Percentiles rank a stretch among this genome's conserved stretches.
These are phyloP conservation scores for Porphyrio hochstetteri DNA, from an alignment of 2,113 vertebrate species.

Conservation along the genomic window DNA sequence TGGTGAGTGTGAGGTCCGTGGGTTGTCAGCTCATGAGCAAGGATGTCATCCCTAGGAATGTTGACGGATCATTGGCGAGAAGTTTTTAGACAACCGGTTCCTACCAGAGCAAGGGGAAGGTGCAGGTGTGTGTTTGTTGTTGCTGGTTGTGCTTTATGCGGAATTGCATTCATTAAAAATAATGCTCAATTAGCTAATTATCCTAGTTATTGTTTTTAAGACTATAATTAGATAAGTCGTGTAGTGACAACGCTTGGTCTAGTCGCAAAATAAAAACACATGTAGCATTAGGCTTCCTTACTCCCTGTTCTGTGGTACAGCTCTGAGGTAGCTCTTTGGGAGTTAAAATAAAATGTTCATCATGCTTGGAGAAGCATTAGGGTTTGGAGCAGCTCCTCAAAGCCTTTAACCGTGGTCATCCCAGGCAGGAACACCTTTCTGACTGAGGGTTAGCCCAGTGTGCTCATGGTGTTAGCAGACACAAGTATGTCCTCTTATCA, in stretches of 20 bases:
- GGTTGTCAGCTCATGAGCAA: not conserved
- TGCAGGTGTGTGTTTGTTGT: not conserved
- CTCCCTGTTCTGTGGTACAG: not conserved
- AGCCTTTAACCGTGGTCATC: not conserved
- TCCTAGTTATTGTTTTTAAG: conserved; percentile 22
- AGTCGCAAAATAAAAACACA: not conserved
- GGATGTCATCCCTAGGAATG: not conserved
- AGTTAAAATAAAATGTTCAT: not conserved
- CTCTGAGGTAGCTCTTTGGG: not conserved
- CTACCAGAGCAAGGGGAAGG: not conserved
- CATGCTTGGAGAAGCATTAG: not conserved
- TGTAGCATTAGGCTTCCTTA: not conserved
- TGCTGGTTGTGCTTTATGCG: not conserved
- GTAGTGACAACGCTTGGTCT: not conserved
- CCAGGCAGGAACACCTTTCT: not conserved
- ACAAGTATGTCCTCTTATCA: not conserved
- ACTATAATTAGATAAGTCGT: not conserved
- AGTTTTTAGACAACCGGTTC: not conserved
- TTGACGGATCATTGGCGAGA: not conserved
- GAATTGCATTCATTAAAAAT: not conserved
- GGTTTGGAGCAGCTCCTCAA: not conserved
- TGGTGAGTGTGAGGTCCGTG: not conserved
- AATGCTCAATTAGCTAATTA: conserved; percentile 21
- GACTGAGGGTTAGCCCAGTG: not conserved
- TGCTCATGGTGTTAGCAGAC: not conserved